Percentiles rank a stretch among this genome's conserved stretches.
These are phyloP conservation scores for Eurytoma californica DNA, from an alignment of 2,888 invertebrate genomes.

Conservation along the genomic window DNA sequence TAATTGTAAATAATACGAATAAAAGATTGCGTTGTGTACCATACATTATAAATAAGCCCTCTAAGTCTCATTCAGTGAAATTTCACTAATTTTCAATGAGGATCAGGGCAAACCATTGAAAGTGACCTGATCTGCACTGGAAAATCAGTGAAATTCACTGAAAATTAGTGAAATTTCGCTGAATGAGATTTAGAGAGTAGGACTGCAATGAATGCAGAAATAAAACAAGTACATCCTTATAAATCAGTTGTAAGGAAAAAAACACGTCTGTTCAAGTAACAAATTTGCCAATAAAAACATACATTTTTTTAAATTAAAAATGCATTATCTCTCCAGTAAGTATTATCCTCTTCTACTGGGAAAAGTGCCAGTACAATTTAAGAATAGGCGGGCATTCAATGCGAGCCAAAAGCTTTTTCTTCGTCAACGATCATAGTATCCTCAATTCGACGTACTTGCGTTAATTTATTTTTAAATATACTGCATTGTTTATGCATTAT, in stretches of 20 bases:
- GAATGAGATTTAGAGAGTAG: no score
- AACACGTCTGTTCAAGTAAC: neutral
- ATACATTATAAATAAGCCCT: no score
- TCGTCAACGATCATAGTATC: conserved; percentile 20
- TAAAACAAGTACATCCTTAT: no score
- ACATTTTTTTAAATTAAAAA: conserved; percentile 2
- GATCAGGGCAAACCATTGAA: no score
- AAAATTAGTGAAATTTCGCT: no score
- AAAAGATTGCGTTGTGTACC: neutral
- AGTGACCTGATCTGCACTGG: no score
- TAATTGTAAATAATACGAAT: neutral
- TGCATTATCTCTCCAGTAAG: neutral
- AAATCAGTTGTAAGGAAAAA: neutral
- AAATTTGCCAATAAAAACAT: neutral
- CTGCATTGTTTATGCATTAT: no score
- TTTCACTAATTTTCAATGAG: no score
- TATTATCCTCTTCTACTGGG: neutral
- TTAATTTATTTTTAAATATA: conserved; percentile 12
- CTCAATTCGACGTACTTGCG: conserved; percentile 8
- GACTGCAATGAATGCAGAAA: no score
- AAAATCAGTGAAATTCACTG: no score
- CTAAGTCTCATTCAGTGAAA: no score
- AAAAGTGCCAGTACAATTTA: conserved; percentile 28
- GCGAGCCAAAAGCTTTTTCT: conserved; percentile 27
- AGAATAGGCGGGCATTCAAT: neutral